A percentile compares a stretch with the other conserved stretches of the same genome.
These are phyloP conservation scores for Mechanitis messenoides DNA, from an alignment of 2,888 invertebrate genomes.

Conservation along the genomic window DNA sequence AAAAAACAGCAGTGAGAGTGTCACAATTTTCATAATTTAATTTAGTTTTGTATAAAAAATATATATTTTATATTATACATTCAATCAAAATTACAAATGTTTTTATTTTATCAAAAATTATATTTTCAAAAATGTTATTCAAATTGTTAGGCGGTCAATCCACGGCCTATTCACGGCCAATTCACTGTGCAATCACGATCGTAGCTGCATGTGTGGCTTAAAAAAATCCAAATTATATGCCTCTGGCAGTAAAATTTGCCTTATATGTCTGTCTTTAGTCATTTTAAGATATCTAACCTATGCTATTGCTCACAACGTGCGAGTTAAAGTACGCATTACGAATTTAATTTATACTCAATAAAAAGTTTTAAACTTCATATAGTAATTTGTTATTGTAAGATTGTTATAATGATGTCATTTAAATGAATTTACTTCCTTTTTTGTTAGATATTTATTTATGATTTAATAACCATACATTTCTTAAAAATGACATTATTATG, in stretches of 20 bases:
- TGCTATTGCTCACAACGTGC: conserved; percentile 31
- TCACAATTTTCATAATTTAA: too few species aligned
- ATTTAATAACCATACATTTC: conserved; percentile 24
- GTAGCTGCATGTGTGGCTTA: too few species aligned
- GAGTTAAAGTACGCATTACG: conserved; percentile 47
- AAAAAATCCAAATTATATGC: not conserved
- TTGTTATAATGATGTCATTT: conserved; percentile 43
- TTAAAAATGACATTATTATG: conserved; percentile 43
- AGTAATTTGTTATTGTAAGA: conserved; percentile 37
- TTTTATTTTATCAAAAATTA: too few species aligned
- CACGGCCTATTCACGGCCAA: too few species aligned
- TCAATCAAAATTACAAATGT: too few species aligned
- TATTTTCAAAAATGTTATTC: too few species aligned
- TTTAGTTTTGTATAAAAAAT: too few species aligned
- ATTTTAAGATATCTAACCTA: conserved; percentile 19
- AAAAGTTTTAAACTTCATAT: conserved; percentile 39
- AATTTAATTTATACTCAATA: conserved; percentile 48
- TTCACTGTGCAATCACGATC: too few species aligned
- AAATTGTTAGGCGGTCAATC: too few species aligned
- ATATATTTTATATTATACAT: too few species aligned
- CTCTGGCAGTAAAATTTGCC: conserved; percentile 9
- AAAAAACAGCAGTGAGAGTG: too few species aligned
- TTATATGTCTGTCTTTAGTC: conserved; percentile 11
- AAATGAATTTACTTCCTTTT: conserved; percentile 36
- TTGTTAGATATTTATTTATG: conserved; percentile 6